Percentiles rank a stretch among this genome's conserved stretches.
phyloP scores from a whole-genome alignment of 2,113 vertebrate genomes.

The Trematocara macrostoma region DNA sequence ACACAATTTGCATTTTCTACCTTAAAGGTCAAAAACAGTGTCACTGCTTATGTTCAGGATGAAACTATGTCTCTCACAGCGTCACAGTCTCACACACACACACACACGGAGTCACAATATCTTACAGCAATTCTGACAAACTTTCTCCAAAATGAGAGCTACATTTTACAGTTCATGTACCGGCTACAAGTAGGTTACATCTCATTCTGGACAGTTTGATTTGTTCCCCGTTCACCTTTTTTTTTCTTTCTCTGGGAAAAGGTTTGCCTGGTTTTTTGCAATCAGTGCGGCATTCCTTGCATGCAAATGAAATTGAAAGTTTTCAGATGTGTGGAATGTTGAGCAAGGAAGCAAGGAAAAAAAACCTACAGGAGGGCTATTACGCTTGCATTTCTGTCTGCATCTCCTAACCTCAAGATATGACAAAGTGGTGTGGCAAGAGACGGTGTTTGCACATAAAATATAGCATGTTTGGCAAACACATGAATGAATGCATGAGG shows the following conservation, averaged over 20 bases:
- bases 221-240: background rate
- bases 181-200: background rate
- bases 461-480: slow-evolving; percentile 17
- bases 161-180: background rate
- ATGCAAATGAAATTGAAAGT: background rate
- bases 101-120: background rate
- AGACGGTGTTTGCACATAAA: slow-evolving; percentile 19
- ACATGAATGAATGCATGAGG: slow-evolving; percentile 62
- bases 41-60: background rate
- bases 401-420: background rate
- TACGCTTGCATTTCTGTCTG: slow-evolving; percentile 2
- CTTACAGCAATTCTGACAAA: background rate
- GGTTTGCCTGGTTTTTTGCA: slow-evolving; percentile 1
- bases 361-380: background rate
- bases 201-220: background rate
- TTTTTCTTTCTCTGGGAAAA: background rate
- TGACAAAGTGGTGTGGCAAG: background rate
- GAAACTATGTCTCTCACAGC: background rate
- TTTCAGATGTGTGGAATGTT: background rate
- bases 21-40: slow-evolving; percentile 41
- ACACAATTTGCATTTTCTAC: slow-evolving; percentile 11
- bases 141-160: background rate
- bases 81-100: background rate
- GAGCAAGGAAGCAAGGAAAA: background rate
- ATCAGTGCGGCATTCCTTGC: slow-evolving; percentile 15